A percentile compares a stretch with the other conserved stretches of the same genome.
Evolutionary conservation across 2,888 invertebrate genomes (phyloP).

Genomic region (Tolmerus cingulatus): DNA sequence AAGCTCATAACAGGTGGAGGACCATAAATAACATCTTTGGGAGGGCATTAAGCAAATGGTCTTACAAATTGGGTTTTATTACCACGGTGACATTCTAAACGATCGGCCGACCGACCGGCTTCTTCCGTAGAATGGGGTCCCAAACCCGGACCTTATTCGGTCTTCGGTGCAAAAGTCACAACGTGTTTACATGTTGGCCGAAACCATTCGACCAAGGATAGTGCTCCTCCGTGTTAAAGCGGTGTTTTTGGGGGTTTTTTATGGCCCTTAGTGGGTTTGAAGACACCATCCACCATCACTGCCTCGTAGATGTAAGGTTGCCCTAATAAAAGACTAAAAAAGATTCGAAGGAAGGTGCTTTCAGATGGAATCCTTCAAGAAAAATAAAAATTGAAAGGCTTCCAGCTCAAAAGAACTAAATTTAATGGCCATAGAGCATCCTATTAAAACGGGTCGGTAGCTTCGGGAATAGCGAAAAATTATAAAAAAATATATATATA

Average conservation of each 20-base stretch:
- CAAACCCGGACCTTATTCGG: neutral
- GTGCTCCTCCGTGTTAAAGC: neutral
- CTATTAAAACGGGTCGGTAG: neutral
- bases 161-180: neutral
- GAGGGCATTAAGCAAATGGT: slow-evolving; percentile 34
- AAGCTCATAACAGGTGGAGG: slow-evolving; percentile 28
- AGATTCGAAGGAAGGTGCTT: neutral
- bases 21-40: slow-evolving; percentile 33
- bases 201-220: neutral
- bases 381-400: neutral
- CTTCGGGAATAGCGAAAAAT: neutral
- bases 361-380: neutral
- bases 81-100: slow-evolving; percentile 28
- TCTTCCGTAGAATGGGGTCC: neutral
- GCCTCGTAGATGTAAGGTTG: neutral
- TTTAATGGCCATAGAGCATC: neutral
- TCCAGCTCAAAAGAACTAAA: neutral
- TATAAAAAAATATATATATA: neutral
- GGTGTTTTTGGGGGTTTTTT: neutral
- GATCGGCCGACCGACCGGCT: slow-evolving; percentile 2
- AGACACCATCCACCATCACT: neutral
- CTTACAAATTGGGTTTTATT: slow-evolving; percentile 38
- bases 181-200: slow-evolving; percentile 1
- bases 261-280: neutral
- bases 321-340: neutral